Conservation (phyloP, 2,888 invertebrate species). For the Volucella inanis region DNA sequence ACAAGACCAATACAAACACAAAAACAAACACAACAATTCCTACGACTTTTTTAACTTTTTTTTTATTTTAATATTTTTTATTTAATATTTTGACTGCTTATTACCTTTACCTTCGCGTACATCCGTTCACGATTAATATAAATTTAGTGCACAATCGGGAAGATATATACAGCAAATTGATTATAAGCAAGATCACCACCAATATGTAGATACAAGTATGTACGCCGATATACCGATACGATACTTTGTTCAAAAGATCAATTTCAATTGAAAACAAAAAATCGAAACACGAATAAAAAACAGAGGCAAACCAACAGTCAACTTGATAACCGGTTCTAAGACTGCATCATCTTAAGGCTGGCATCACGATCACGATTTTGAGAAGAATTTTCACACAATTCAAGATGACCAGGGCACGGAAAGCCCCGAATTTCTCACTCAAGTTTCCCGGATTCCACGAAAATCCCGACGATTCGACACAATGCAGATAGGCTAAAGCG, state of each 20-base stretch:
- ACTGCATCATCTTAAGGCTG: slow-evolving; percentile 26
- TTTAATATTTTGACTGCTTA: background rate
- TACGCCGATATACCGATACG: slow-evolving; percentile 1
- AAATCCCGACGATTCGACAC: background rate
- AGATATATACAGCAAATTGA: slow-evolving; percentile 16
- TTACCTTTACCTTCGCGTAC: background rate
- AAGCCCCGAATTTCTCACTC: slow-evolving; percentile 56
- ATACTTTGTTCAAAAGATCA: background rate
- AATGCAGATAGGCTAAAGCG: no score
- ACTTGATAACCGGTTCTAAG: slow-evolving; percentile 39
- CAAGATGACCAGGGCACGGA: slow-evolving; percentile 44
- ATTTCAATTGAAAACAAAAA: slow-evolving; percentile 8
- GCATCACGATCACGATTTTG: slow-evolving; percentile 20
- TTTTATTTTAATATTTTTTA: background rate
- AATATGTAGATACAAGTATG: no score
- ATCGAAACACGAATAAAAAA: background rate
- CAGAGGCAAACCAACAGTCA: background rate
- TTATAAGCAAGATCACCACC: background rate
- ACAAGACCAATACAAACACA: background rate
- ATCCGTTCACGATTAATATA: slow-evolving; percentile 37
- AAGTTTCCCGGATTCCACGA: slow-evolving; percentile 46
- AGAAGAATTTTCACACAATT: slow-evolving; percentile 21
- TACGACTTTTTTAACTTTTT: background rate
- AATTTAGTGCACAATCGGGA: slow-evolving; percentile 30
- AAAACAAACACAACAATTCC: slow-evolving; percentile 17